Conservation (phyloP, 1,140 invertebrate genomes). For the Meteorus sp. region DNA sequence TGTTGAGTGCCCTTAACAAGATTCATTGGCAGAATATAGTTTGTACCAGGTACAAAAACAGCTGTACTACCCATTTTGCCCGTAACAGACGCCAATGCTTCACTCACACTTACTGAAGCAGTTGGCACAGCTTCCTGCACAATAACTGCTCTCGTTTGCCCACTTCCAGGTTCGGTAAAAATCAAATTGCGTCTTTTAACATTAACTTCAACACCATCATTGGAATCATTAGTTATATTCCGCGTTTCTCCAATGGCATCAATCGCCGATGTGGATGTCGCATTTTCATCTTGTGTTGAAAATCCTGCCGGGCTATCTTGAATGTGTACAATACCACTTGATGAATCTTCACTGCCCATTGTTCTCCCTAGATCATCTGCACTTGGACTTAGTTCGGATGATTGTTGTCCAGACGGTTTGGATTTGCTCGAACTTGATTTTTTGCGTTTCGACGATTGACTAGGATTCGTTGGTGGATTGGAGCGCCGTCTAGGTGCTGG, state of each 20-base stretch:
- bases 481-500: constrained; percentile 74
- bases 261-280: constrained; percentile 29
- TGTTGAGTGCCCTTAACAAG: constrained; percentile 71
- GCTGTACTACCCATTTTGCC: constrained; percentile 61
- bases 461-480: constrained; percentile 74
- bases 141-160: constrained; percentile 55
- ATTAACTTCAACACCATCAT: constrained; percentile 44
- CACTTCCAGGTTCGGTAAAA: constrained; percentile 45
- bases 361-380: constrained; percentile 67
- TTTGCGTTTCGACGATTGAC: constrained; percentile 71
- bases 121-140: constrained; percentile 57
- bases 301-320: constrained; percentile 55
- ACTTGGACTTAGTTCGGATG: constrained; percentile 64
- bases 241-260: constrained; percentile 32
- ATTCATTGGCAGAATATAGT: constrained; percentile 70
- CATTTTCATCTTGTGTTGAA: constrained; percentile 47
- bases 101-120: constrained; percentile 52
- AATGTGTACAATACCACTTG: constrained; percentile 66
- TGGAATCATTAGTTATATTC: constrained; percentile 46
- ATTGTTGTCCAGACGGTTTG: constrained; percentile 58
- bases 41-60: constrained; percentile 67
- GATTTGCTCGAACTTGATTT: constrained; percentile 67
- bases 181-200: constrained; percentile 50
- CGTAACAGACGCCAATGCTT: constrained; percentile 60
- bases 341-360: constrained; percentile 72